Percentiles rank a stretch among this genome's conserved stretches.
Evolutionary conservation across 1,140 invertebrate genomes (phyloP).

Genomic region (Nautilus pompilius): DNA sequence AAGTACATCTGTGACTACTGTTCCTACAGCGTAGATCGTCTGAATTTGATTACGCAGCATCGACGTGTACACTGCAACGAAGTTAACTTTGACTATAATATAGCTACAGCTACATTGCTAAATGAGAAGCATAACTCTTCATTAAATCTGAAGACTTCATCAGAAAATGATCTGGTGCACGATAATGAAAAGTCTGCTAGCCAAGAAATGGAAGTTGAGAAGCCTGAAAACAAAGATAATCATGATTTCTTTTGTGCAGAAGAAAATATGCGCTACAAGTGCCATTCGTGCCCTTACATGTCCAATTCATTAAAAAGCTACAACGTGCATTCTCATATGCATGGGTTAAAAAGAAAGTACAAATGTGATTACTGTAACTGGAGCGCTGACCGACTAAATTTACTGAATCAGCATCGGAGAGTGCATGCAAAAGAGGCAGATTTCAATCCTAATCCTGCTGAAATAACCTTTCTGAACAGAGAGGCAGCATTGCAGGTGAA

Average conservation of each 20-base stretch:
- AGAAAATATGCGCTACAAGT: conserved; percentile 27
- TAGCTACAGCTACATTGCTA: conserved; percentile 16
- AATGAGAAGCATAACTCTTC: conserved; percentile 14
- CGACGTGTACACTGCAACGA: conserved; percentile 26
- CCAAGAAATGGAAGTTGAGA: background rate
- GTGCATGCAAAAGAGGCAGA: conserved; percentile 32
- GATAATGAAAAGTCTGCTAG: background rate
- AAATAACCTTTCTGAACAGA: conserved; percentile 39
- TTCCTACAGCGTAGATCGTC: conserved; percentile 30
- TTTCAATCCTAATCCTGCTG: conserved; percentile 30
- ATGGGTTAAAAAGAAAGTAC: conserved; percentile 37
- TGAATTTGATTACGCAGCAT: conserved; percentile 29
- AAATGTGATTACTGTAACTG: conserved; percentile 50
- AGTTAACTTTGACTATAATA: conserved; percentile 20
- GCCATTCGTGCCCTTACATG: conserved; percentile 40
- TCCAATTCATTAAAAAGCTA: conserved; percentile 34
- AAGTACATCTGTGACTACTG: conserved; percentile 39
- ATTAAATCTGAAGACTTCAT: conserved; percentile 8
- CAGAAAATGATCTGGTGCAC: background rate
- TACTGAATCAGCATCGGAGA: conserved; percentile 42
- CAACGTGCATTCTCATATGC: conserved; percentile 38
- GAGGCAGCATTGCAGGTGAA: conserved; percentile 35
- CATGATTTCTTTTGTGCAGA: background rate
- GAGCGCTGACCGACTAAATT: conserved; percentile 40
- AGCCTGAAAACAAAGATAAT: background rate